Evolutionary conservation across 2,888 invertebrate genomes (phyloP).

Genomic region (Tenodera sinensis): DNA sequence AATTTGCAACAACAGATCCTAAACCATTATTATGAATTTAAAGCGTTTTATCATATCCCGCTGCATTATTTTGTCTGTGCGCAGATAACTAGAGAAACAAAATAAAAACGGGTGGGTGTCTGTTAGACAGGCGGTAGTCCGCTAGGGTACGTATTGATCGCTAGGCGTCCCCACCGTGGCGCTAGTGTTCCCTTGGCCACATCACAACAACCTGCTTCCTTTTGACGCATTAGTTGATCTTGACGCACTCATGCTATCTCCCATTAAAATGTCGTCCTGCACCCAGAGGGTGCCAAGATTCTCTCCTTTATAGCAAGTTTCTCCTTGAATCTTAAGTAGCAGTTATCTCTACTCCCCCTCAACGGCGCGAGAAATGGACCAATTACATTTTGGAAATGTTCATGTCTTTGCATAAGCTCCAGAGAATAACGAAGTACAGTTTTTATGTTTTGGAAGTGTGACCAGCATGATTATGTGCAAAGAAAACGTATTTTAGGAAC

Average conservation of each 20-base stretch:
- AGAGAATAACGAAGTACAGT: not conserved
- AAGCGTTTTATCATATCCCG: not conserved
- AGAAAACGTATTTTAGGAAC: not conserved
- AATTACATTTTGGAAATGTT: not conserved
- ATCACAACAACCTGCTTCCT: not conserved
- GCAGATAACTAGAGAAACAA: not conserved
- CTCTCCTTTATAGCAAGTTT: not conserved
- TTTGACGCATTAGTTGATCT: not conserved
- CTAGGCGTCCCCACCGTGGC: not conserved
- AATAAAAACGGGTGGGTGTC: not conserved
- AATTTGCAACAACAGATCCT: too few species aligned
- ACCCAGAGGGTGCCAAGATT: not conserved
- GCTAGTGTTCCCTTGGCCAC: not conserved
- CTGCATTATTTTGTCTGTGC: not conserved
- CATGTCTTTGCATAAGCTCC: not conserved
- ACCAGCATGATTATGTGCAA: not conserved
- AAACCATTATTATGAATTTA: not conserved
- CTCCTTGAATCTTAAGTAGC: not conserved
- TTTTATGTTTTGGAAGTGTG: not conserved
- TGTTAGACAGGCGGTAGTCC: not conserved
- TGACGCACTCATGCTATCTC: not conserved
- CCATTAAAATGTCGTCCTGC: not conserved
- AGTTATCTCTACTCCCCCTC: not conserved
- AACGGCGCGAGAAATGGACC: not conserved
- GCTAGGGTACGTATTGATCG: not conserved